Evolutionary conservation across 2,113 vertebrate species (phyloP).

Genomic region (Campylorhamphus procurvoides): DNA sequence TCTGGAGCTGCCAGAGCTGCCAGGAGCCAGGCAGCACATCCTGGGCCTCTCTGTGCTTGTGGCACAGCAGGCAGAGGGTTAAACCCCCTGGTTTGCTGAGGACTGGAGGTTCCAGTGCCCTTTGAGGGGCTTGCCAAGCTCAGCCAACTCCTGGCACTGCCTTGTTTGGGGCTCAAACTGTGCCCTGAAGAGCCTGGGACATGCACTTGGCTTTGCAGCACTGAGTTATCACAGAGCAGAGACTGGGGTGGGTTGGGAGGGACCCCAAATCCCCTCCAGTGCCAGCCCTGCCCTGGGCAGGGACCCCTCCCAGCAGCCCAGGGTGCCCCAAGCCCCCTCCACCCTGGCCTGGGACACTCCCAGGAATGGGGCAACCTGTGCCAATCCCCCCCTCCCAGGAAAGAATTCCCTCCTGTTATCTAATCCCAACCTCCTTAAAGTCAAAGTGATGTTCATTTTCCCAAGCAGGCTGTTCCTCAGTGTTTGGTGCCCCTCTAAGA

Average conservation of each 20-base stretch:
- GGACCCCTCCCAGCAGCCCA: neutral
- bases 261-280: rapidly evolving
- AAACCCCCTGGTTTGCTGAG: neutral
- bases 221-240: too few relatives aligned
- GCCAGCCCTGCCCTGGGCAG: neutral
- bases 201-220: neutral
- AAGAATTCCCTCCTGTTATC: neutral
- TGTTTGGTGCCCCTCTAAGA: rapidly evolving
- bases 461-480: neutral
- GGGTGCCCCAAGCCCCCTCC: neutral
- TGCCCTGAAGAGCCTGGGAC: neutral
- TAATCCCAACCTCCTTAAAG: rapidly evolving
- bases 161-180: neutral
- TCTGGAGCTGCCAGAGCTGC: neutral
- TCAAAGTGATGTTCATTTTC: neutral
- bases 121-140: rapidly evolving
- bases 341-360: neutral
- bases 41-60: neutral
- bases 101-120: neutral
- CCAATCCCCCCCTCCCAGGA: neutral
- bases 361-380: neutral
- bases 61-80: neutral
- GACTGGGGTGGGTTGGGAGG: neutral
- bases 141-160: neutral
- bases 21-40: neutral